Evolutionary conservation across 2,888 invertebrate genomes (phyloP), one percentile per base, ranked within the genome.

Genomic region (Lasioglossum calceatum): DNA sequence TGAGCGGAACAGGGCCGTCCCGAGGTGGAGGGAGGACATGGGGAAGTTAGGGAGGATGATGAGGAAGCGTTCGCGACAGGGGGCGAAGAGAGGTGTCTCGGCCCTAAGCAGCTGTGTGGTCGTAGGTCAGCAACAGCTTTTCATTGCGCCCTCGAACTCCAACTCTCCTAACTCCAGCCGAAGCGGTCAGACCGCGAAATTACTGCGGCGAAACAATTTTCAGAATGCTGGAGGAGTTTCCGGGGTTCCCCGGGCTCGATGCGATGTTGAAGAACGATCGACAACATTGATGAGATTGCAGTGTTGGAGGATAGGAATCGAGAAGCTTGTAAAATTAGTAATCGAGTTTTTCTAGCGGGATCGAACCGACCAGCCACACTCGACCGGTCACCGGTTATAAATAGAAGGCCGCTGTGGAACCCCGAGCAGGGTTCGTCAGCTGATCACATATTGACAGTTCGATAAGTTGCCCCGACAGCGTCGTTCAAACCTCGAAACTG

Each of bases 371-470:
- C 78, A 42, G 19, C 27, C 36, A 42, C 44, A 23, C 72, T 86
- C 75, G 70, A 54, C n/a, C 71, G 77, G 73, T 36, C 54, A 50
- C 14, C 23, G 77, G 80, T 84, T 92, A 89, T 90, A 92, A 91
- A 89, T 91, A 91, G 85, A 70, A 81, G 73, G 73, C 58, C 81
- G 80, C 76, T 36, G 81, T 44, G 79, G 84, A 87, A 84, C 72
- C 77, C 81, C 79, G 83, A 82, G 79, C 84, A 83, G 87, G 86
- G 85, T 86, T 79, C 82, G 92, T 93, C 94, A 94, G 94, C 93
- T 94, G 94, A 94, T 94, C 92, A 94, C 92, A 93, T 92, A 94
- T 94, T 94, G 94, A 94, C 93, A 88, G 89, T 91, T 87, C 91
- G 93, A 94, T 93, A 93, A 93, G 91, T 91, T 82, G 84, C 16